phyloP scores from a whole-genome alignment of 2,888 invertebrate genomes.

The Marasmarcha lunaedactyla region DNA sequence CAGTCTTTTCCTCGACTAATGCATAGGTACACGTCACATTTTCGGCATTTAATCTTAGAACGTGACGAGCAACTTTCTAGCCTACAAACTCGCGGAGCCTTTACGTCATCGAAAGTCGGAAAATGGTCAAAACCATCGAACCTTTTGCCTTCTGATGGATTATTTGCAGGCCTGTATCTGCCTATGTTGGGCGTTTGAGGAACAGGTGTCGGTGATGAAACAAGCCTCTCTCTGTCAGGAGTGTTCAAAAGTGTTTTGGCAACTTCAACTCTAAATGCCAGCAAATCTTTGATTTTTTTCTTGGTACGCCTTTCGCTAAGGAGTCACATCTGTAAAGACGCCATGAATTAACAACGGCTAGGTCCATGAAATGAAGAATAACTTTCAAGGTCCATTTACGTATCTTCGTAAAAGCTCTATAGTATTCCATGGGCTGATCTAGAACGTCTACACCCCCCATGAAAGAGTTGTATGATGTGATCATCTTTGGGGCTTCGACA shows the following conservation, averaged over 20 bases:
- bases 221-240: conserved; percentile 8
- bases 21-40: conserved; percentile 3
- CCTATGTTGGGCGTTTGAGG: neutral
- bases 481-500: conserved; percentile 14
- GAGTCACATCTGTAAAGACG: conserved; percentile 16
- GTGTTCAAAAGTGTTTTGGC: conserved; percentile 7
- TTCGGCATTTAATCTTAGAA: conserved; percentile 1
- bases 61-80: conserved; percentile 3
- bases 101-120: conserved; percentile 10
- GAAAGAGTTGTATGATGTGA: conserved; percentile 15
- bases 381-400: conserved; percentile 25
- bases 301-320: neutral
- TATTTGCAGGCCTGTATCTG: conserved; percentile 8
- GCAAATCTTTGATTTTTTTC: conserved; percentile 4
- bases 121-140: conserved; percentile 12
- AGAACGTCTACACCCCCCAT: conserved; percentile 17
- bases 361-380: conserved; percentile 20
- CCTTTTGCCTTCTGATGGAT: conserved; percentile 9
- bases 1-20: conserved; percentile 1
- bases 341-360: conserved; percentile 20
- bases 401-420: conserved; percentile 22
- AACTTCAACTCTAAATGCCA: conserved; percentile 6
- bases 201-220: conserved; percentile 1
- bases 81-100: conserved; percentile 10
- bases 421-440: conserved; percentile 19